Evolutionary conservation across 2,888 invertebrate species (phyloP).

Genomic region (Epirrita christyi): DNA sequence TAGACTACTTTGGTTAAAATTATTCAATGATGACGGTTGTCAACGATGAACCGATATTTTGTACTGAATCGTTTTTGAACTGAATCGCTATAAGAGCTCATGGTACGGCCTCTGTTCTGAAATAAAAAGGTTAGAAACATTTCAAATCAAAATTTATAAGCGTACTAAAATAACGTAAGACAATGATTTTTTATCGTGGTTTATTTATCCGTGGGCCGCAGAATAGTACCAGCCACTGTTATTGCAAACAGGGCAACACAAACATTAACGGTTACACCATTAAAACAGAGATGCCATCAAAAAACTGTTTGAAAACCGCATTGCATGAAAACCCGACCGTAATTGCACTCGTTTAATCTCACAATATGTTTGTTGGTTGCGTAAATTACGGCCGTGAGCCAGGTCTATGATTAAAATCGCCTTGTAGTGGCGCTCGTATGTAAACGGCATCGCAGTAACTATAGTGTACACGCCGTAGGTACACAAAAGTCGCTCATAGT

Average conservation of each 20-base stretch:
- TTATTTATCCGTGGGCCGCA: slow-evolving; percentile 23
- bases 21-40: no score
- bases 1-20: no score
- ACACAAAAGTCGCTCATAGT: no score
- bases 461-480: not conserved
- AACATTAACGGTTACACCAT: slow-evolving; percentile 36
- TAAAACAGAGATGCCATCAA: slow-evolving; percentile 40
- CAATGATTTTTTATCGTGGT: slow-evolving; percentile 20
- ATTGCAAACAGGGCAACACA: slow-evolving; percentile 29
- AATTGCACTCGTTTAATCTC: slow-evolving; percentile 51
- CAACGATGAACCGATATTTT: no score
- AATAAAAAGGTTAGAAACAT: slow-evolving; percentile 1
- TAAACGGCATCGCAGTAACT: not conserved
- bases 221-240: slow-evolving; percentile 26
- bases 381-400: slow-evolving; percentile 48
- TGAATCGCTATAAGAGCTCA: no score
- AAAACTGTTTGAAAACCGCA: slow-evolving; percentile 44
- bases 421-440: slow-evolving; percentile 35
- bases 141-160: slow-evolving; percentile 3
- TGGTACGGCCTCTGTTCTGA: no score
- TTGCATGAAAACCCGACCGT: slow-evolving; percentile 42
- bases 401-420: slow-evolving; percentile 34
- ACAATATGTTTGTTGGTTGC: slow-evolving; percentile 47
- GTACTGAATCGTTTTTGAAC: no score
- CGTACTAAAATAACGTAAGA: slow-evolving; percentile 17